Conservation (phyloP, 2,113 vertebrate species). For the Calidris pugnax region DNA sequence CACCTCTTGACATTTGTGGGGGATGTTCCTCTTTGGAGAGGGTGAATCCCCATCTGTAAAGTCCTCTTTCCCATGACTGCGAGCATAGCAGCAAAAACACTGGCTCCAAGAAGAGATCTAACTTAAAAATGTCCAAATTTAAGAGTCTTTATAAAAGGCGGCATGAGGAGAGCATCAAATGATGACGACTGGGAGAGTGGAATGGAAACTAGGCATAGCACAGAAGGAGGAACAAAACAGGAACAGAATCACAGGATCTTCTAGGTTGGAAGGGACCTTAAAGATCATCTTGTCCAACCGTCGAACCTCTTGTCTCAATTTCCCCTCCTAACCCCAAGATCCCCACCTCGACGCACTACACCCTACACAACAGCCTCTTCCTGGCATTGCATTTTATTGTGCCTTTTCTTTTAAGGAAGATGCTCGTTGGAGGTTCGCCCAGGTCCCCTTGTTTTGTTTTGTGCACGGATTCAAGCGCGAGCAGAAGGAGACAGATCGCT, state of each 20-base stretch:
- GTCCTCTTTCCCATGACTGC: background rate
- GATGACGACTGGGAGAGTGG: fast-evolving
- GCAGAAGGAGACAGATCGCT: background rate
- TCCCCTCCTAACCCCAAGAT: background rate
- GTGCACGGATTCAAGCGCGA: background rate
- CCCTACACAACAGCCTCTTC: background rate
- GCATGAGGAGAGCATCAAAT: background rate
- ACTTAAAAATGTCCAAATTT: background rate
- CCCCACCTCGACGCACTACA: background rate
- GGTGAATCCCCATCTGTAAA: background rate
- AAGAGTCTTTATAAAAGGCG: background rate
- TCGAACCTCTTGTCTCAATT: background rate
- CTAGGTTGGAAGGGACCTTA: too few species aligned
- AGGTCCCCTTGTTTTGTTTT: background rate
- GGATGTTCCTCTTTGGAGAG: background rate
- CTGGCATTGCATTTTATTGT: background rate
- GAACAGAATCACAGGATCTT: background rate
- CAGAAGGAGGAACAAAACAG: background rate
- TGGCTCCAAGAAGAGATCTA: background rate
- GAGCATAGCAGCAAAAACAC: background rate
- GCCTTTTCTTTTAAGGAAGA: background rate
- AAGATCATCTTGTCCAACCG: too few species aligned
- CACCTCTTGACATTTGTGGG: background rate
- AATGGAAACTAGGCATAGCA: background rate
- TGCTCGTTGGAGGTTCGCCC: background rate